A percentile compares a stretch with the other conserved stretches of the same genome.
phyloP scores from a whole-genome alignment of 2,113 vertebrate genomes.

The Toxotes jaculatrix region DNA sequence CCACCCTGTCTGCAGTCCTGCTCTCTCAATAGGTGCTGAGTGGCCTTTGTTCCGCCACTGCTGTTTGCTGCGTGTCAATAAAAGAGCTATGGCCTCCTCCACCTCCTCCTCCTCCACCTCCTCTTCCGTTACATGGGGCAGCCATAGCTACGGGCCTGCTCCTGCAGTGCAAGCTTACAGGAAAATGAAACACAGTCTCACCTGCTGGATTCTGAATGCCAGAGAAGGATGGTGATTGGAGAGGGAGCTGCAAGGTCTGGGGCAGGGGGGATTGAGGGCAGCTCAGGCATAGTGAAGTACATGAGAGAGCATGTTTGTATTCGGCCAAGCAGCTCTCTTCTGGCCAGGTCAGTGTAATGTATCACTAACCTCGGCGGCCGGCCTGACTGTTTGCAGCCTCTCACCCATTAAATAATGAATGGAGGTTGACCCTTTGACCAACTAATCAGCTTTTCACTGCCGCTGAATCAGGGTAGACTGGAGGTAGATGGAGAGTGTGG shows the following conservation, averaged over 20 bases:
- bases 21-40: slow-evolving; percentile 79
- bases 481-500: slow-evolving; percentile 57
- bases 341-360: slow-evolving; percentile 78
- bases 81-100: slow-evolving; percentile 60
- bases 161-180: slow-evolving; percentile 36
- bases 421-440: slow-evolving; percentile 80
- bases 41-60: slow-evolving; percentile 80
- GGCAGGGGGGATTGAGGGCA: slow-evolving; percentile 66
- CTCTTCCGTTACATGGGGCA: slow-evolving; percentile 41
- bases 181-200: slow-evolving; percentile 55
- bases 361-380: slow-evolving; percentile 75
- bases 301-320: slow-evolving; percentile 78
- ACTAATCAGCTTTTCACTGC: slow-evolving; percentile 80
- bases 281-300: slow-evolving; percentile 66
- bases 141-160: slow-evolving; percentile 16
- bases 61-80: slow-evolving; percentile 83
- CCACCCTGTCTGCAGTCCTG: slow-evolving; percentile 76
- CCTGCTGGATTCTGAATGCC: slow-evolving; percentile 63
- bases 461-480: slow-evolving; percentile 66
- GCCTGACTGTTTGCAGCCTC: slow-evolving; percentile 76
- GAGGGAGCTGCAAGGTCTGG: slow-evolving; percentile 67
- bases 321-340: slow-evolving; percentile 67
- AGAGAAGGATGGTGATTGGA: slow-evolving; percentile 66
- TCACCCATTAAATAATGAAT: slow-evolving; percentile 84
- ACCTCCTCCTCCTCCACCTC: slow-evolving; percentile 15